Evolutionary conservation across 2,113 vertebrate species (phyloP).

Genomic region (Maccullochella peelii): DNA sequence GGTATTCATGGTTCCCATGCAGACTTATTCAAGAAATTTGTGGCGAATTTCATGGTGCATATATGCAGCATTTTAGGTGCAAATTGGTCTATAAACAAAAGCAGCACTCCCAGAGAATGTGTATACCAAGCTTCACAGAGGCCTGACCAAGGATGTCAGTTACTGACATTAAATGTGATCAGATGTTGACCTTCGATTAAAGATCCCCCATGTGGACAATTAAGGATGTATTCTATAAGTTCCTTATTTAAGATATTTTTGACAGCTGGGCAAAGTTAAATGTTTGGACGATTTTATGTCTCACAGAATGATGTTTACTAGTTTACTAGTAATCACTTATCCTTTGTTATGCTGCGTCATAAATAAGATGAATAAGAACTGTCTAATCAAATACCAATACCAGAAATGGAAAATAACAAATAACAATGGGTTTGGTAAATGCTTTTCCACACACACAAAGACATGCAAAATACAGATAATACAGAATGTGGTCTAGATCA

Average conservation of each 20-base stretch:
- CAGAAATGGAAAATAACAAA: not conserved
- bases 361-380: not conserved
- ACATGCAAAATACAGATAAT: not conserved
- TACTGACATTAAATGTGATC: not conserved
- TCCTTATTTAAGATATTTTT: not conserved
- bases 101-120: not conserved
- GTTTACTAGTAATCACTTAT: not conserved
- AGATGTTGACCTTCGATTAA: not conserved
- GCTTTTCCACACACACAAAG: not conserved
- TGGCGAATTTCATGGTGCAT: not conserved
- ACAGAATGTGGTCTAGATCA: not conserved
- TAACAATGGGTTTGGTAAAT: not conserved
- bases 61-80: not conserved
- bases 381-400: not conserved
- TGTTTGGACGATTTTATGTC: not conserved
- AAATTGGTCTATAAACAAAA: not conserved
- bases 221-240: not conserved
- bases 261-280: not conserved
- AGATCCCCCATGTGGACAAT: not conserved
- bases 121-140: not conserved
- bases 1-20: not conserved
- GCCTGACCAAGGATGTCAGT: not conserved
- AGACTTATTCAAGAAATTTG: not conserved
- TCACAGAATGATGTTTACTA: not conserved
- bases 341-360: not conserved